Evolutionary conservation across 1,140 invertebrate species (phyloP).

Genomic region (Delia radicum): DNA sequence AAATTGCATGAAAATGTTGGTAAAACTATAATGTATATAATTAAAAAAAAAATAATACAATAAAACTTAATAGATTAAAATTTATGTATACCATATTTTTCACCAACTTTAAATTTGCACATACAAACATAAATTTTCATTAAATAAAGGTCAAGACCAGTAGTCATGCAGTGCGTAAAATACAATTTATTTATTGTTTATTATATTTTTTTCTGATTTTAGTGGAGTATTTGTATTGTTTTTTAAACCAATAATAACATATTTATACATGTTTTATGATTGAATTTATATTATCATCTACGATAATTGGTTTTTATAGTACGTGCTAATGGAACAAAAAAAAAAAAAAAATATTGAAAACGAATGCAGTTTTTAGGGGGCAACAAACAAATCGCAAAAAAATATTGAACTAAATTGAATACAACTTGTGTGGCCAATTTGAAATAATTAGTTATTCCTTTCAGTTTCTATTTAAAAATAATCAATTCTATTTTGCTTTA

Average conservation of each 20-base stretch:
- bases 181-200: not conserved
- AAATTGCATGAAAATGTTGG: not conserved
- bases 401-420: not conserved
- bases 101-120: no score
- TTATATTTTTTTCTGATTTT: not conserved
- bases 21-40: not conserved
- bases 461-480: not conserved
- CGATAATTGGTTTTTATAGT: not conserved
- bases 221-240: not conserved
- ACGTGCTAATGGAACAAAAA: not conserved
- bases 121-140: no score
- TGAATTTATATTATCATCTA: no score
- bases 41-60: not conserved
- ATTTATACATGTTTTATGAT: not conserved
- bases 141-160: not conserved
- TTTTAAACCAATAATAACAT: not conserved
- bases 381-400: no score
- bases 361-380: not conserved
- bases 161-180: not conserved
- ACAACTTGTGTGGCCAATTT: not conserved
- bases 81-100: not conserved
- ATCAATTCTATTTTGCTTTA: not conserved
- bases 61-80: not conserved
- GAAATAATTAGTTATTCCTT: not conserved
- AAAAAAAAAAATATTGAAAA: not conserved